phyloP scores from a whole-genome alignment of 2,888 invertebrate genomes.

The Micropterix aruncella region DNA sequence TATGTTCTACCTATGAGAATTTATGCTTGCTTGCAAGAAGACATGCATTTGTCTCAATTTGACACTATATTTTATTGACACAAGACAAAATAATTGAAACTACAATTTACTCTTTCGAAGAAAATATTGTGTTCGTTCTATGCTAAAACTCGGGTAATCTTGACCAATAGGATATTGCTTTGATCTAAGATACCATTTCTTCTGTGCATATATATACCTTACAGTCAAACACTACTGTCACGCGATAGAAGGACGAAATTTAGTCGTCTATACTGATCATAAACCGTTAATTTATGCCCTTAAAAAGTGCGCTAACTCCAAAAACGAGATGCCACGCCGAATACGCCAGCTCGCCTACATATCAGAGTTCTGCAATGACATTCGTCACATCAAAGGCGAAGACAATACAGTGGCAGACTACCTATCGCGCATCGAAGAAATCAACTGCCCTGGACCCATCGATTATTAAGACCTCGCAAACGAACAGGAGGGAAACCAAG shows the following conservation, averaged over 20 bases:
- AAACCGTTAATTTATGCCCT: background rate
- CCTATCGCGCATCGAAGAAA: background rate
- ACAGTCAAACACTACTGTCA: background rate
- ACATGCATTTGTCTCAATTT: no score
- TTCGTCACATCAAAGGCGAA: background rate
- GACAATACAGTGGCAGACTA: background rate
- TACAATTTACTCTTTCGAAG: no score
- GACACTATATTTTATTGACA: no score
- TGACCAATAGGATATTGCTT: no score
- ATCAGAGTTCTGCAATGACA: background rate
- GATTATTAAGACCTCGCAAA: background rate
- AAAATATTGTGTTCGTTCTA: no score
- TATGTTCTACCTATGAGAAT: no score
- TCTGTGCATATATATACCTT: background rate
- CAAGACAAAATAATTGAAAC: no score
- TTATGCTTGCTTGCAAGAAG: no score
- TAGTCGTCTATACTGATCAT: background rate
- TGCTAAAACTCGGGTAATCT: no score
- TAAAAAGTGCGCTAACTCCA: background rate
- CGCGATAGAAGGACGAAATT: background rate
- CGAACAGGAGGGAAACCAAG: background rate
- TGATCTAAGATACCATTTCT: no score
- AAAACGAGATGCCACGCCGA: background rate
- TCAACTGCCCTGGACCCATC: background rate
- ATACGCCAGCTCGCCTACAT: background rate